Percentiles rank a stretch among this genome's conserved stretches.
These are phyloP conservation scores for Petrocephalus zakoni DNA, from an alignment of 2,113 vertebrate species.

Conservation along the genomic window DNA sequence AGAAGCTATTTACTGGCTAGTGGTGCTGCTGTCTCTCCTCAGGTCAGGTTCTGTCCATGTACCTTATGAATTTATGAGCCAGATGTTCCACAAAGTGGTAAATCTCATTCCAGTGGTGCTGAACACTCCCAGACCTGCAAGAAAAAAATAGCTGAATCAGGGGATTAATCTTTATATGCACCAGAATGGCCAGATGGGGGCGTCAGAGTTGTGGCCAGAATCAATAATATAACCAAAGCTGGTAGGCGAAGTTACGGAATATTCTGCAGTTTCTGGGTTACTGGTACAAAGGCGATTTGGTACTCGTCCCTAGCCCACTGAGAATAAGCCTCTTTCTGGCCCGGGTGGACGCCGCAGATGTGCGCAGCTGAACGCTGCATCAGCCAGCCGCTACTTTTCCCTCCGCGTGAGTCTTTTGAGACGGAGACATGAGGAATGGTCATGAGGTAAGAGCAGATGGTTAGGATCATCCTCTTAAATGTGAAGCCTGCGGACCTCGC, in stretches of 20 bases:
- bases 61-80: conserved; percentile 94
- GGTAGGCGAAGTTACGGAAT: background rate
- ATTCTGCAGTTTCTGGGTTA: background rate
- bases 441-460: conserved; percentile 3
- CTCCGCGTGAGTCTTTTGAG: background rate
- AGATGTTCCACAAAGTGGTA: conserved; percentile 93
- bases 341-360: background rate
- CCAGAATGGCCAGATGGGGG: background rate
- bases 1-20: background rate
- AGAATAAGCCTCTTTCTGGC: background rate
- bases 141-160: conserved; percentile 36
- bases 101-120: conserved; percentile 95
- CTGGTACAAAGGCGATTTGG: background rate
- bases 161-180: background rate
- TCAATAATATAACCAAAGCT: background rate
- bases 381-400: background rate
- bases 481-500: background rate
- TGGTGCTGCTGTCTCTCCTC: background rate
- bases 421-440: background rate
- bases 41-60: conserved; percentile 33
- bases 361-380: background rate
- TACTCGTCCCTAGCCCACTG: background rate
- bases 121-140: conserved; percentile 88
- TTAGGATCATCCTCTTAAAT: background rate
- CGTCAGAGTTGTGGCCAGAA: background rate